phyloP scores from a whole-genome alignment of 2,113 vertebrate genomes.

The Leptodactylus fuscus region DNA sequence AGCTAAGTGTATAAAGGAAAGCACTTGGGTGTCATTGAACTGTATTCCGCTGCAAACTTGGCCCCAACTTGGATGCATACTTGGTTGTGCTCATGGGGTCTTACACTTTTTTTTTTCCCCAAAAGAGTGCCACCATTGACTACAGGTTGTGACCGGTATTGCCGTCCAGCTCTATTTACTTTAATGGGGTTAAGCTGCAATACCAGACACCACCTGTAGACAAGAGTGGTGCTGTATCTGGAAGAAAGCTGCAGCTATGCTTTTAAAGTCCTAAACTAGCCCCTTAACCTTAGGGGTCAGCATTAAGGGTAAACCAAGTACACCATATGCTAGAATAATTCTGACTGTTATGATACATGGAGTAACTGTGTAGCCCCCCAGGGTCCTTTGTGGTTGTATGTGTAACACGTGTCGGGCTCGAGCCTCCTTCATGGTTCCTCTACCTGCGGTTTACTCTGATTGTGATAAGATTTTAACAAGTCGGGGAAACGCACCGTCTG shows the following conservation, averaged over 20 bases:
- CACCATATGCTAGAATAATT: not conserved
- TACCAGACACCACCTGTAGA: not conserved
- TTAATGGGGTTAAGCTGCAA: too few relatives aligned
- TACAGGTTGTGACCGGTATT: not conserved
- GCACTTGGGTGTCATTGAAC: too few relatives aligned
- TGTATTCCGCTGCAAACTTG: too few relatives aligned
- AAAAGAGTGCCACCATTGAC: not conserved
- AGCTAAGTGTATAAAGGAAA: too few relatives aligned
- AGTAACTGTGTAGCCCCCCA: too few relatives aligned
- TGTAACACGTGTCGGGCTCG: not conserved
- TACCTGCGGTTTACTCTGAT: not conserved
- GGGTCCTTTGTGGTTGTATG: too few relatives aligned
- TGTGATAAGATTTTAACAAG: constrained; percentile 14
- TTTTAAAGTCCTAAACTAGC: too few relatives aligned
- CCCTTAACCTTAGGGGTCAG: too few relatives aligned
- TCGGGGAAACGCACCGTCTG: not conserved
- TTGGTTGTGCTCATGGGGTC: too few relatives aligned
- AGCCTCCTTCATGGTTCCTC: not conserved
- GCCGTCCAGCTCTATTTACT: not conserved
- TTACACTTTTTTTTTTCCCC: too few relatives aligned
- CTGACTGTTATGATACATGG: too few relatives aligned
- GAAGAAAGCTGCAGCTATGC: not conserved
- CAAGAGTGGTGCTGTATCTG: not conserved
- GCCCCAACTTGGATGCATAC: too few relatives aligned
- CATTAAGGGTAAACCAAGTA: not conserved